These are phyloP conservation scores for Hipparchia semele DNA, from an alignment of 2,888 invertebrate genomes.

Conservation along the genomic window DNA sequence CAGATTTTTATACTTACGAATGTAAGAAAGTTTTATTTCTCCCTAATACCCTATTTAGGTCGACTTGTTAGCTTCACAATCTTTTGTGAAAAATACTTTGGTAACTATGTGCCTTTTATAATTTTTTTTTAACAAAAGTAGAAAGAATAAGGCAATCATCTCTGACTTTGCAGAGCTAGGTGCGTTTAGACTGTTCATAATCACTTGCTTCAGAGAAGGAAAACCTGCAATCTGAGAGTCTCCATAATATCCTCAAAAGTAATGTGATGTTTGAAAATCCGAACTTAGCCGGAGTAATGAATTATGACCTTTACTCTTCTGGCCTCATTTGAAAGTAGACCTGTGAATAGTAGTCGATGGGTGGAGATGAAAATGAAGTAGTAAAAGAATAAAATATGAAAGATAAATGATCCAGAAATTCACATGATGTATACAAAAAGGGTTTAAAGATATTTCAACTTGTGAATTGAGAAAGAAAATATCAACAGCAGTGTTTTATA, in stretches of 20 bases:
- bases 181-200: too few relatives aligned
- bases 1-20: slow-evolving; percentile 53
- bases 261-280: too few relatives aligned
- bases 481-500: slow-evolving; percentile 17
- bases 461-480: slow-evolving; percentile 18
- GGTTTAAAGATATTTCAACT: background rate
- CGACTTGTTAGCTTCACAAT: slow-evolving; percentile 47
- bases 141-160: too few relatives aligned
- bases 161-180: too few relatives aligned
- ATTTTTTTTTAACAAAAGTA: background rate
- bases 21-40: slow-evolving; percentile 67
- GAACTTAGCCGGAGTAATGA: too few relatives aligned
- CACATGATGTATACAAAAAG: background rate
- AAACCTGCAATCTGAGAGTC: too few relatives aligned
- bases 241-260: too few relatives aligned
- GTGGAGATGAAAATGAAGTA: too few relatives aligned
- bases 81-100: slow-evolving; percentile 47
- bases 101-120: slow-evolving; percentile 14
- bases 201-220: too few relatives aligned
- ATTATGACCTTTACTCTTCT: too few relatives aligned
- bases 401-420: background rate
- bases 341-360: too few relatives aligned
- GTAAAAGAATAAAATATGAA: background rate
- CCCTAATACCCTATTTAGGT: slow-evolving; percentile 55
- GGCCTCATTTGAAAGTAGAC: too few relatives aligned